Evolutionary conservation across 2,888 invertebrate genomes (phyloP).

Genomic region (Malthinus seriepunctatus): DNA sequence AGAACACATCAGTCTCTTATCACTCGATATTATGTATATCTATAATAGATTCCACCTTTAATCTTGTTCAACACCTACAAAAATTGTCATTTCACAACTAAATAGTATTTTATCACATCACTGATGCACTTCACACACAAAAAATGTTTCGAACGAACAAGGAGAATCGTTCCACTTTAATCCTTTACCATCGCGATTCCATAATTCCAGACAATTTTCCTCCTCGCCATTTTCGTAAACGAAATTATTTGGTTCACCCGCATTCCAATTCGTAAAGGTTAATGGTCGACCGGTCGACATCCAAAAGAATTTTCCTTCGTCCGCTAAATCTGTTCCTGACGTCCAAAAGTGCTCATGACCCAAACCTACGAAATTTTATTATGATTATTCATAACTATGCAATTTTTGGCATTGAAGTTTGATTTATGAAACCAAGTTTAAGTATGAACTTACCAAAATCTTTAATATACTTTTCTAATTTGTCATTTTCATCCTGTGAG

Average conservation of each 20-base stretch:
- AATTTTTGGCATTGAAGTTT: no score
- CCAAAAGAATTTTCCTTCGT: slow-evolving; percentile 92
- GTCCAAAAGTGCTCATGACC: slow-evolving; percentile 94
- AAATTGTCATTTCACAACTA: neutral
- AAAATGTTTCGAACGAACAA: slow-evolving; percentile 90
- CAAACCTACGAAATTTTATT: slow-evolving; percentile 71
- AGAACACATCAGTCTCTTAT: slow-evolving; percentile 1
- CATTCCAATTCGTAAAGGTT: slow-evolving; percentile 92
- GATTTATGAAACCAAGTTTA: no score
- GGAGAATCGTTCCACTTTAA: slow-evolving; percentile 94
- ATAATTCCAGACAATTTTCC: slow-evolving; percentile 87
- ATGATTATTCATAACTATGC: slow-evolving; percentile 1
- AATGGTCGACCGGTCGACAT: slow-evolving; percentile 88
- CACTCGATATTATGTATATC: neutral
- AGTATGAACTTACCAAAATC: slow-evolving; percentile 83
- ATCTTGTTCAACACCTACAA: neutral
- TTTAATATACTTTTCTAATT: slow-evolving; percentile 86
- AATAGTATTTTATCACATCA: slow-evolving; percentile 40
- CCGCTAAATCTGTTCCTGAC: slow-evolving; percentile 88
- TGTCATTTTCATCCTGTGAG: slow-evolving; percentile 88
- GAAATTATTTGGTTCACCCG: slow-evolving; percentile 93
- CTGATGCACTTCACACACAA: slow-evolving; percentile 82
- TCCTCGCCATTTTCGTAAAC: slow-evolving; percentile 92
- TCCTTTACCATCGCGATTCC: slow-evolving; percentile 91
- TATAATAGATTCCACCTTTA: slow-evolving; percentile 7